phyloP scores from a whole-genome alignment of 2,888 invertebrate species.

The Lissonota sp. region DNA sequence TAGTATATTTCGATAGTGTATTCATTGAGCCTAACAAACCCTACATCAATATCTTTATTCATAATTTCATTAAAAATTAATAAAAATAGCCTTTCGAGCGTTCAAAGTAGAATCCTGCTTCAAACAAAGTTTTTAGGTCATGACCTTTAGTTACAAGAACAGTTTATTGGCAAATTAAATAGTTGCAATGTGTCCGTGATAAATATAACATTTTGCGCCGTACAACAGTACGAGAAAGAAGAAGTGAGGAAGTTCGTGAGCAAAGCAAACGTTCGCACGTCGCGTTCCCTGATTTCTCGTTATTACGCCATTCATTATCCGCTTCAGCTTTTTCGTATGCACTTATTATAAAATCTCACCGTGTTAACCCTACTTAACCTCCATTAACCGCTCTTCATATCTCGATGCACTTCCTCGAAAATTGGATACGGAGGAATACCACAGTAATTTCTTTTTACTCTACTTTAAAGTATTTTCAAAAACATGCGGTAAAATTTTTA shows the following conservation, averaged over 20 bases:
- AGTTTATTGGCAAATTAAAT: too few relatives aligned
- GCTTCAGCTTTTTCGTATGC: conserved; percentile 32
- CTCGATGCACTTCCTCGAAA: conserved; percentile 46
- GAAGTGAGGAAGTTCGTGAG: conserved; percentile 55
- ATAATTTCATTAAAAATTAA: too few relatives aligned
- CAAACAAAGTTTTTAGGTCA: too few relatives aligned
- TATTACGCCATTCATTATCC: conserved; percentile 60
- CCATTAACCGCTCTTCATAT: conserved; percentile 49
- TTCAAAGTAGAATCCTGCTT: too few relatives aligned
- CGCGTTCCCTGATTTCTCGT: conserved; percentile 61
- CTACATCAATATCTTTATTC: too few relatives aligned
- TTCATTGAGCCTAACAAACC: too few relatives aligned
- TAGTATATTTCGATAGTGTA: too few relatives aligned
- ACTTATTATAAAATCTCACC: conserved; percentile 41
- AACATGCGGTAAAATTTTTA: too few relatives aligned
- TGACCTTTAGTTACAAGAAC: too few relatives aligned
- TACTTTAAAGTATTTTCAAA: too few relatives aligned
- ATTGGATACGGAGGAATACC: conserved; percentile 38
- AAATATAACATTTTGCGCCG: conserved; percentile 14
- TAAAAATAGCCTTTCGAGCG: too few relatives aligned
- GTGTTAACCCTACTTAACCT: conserved; percentile 64
- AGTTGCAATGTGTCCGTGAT: conserved; percentile 14
- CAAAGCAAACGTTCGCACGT: conserved; percentile 65
- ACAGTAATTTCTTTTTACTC: not conserved
- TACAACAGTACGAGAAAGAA: conserved; percentile 37